Evolutionary conservation across 1,140 invertebrate species (phyloP).

Genomic region (Oreohelix idahoensis): DNA sequence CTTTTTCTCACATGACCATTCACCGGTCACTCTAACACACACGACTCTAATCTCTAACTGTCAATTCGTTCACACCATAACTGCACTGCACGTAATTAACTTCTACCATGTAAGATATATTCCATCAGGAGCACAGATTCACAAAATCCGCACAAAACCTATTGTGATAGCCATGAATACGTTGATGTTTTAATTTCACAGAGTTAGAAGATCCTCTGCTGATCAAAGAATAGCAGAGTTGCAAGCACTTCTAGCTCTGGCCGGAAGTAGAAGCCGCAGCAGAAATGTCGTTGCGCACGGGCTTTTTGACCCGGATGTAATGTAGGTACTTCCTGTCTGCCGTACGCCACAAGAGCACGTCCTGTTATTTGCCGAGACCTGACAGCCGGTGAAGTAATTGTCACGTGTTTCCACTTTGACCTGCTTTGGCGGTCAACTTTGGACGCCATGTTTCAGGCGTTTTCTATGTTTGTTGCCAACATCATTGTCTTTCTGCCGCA

Average conservation of each 20-base stretch:
- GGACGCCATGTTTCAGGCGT: background rate
- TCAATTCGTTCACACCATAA: too few relatives aligned
- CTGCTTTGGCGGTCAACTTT: background rate
- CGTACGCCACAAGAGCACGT: background rate
- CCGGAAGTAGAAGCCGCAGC: constrained; percentile 42
- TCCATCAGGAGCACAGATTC: too few relatives aligned
- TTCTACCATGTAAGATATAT: too few relatives aligned
- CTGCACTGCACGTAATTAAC: too few relatives aligned
- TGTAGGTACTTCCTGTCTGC: constrained; percentile 49
- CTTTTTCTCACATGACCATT: too few relatives aligned
- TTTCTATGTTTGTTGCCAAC: background rate
- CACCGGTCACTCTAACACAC: too few relatives aligned
- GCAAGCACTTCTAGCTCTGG: constrained; percentile 58
- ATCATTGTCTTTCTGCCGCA: background rate
- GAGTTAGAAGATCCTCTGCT: constrained; percentile 57
- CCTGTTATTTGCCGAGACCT: background rate
- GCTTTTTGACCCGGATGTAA: constrained; percentile 51
- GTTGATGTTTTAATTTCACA: constrained; percentile 27
- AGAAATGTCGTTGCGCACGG: constrained; percentile 53
- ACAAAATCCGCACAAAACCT: too few relatives aligned
- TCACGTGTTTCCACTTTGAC: background rate
- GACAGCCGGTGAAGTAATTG: background rate
- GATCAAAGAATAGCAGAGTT: constrained; percentile 64
- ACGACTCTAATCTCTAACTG: too few relatives aligned
- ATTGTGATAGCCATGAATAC: too few relatives aligned